These are phyloP conservation scores for Drosophila ambigua DNA, from an alignment of 1,140 invertebrate species.

Conservation along the genomic window DNA sequence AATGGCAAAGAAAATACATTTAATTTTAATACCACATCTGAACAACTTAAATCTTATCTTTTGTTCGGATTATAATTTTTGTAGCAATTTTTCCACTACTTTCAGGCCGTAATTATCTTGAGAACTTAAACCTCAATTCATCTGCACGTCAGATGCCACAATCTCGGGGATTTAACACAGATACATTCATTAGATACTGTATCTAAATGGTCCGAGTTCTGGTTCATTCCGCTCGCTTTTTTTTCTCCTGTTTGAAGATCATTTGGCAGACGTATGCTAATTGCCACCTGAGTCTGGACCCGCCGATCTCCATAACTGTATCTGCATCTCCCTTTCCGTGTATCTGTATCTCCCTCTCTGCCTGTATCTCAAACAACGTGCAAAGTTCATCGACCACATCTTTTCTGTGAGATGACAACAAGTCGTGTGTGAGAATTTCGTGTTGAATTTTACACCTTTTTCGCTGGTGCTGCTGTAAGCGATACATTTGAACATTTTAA, in stretches of 20 bases:
- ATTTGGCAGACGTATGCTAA: slow-evolving; percentile 69
- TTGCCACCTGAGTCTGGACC: slow-evolving; percentile 31
- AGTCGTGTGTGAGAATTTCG: slow-evolving; percentile 60
- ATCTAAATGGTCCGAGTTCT: too few relatives aligned
- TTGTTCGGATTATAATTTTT: neutral
- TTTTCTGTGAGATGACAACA: slow-evolving; percentile 37
- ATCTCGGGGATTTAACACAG: too few relatives aligned
- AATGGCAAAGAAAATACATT: neutral
- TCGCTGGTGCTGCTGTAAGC: slow-evolving; percentile 4
- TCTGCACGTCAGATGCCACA: too few relatives aligned
- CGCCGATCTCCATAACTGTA: neutral
- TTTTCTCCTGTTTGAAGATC: slow-evolving; percentile 7
- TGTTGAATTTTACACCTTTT: slow-evolving; percentile 56
- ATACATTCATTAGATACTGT: too few relatives aligned
- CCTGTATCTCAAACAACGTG: slow-evolving; percentile 16
- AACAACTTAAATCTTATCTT: neutral
- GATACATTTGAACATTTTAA: slow-evolving; percentile 48
- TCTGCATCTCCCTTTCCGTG: slow-evolving; percentile 8
- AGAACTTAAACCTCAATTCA: too few relatives aligned
- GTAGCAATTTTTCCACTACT: neutral
- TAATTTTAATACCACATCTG: neutral
- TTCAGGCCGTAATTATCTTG: too few relatives aligned
- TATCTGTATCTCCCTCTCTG: slow-evolving; percentile 20
- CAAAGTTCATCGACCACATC: slow-evolving; percentile 71
- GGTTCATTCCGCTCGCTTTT: neutral